Percentiles rank a stretch among this genome's conserved stretches.
Evolutionary conservation across 2,888 invertebrate species (phyloP).

Genomic region (Drosophila phalerata): DNA sequence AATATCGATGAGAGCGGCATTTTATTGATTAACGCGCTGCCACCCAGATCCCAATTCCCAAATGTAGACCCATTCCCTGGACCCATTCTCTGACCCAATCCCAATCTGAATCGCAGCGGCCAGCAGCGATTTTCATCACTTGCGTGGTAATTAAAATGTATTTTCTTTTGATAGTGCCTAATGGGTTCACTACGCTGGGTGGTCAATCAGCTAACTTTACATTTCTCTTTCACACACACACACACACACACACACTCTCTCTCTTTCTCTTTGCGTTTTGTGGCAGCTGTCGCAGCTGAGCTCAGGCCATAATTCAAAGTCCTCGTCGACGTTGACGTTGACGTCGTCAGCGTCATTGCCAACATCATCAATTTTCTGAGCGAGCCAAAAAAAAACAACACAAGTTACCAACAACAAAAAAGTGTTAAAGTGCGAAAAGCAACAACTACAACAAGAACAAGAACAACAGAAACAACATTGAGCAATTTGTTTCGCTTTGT

Average conservation of each 20-base stretch:
- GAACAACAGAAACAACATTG: slow-evolving; percentile 57
- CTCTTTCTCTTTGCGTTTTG: neutral
- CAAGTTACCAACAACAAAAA: slow-evolving; percentile 30
- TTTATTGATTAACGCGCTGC: slow-evolving; percentile 70
- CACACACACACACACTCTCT: neutral
- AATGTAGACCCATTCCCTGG: slow-evolving; percentile 1
- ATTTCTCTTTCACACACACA: neutral
- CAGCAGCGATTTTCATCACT: slow-evolving; percentile 70
- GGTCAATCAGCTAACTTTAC: slow-evolving; percentile 22
- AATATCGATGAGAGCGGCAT: slow-evolving; percentile 45
- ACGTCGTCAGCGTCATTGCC: slow-evolving; percentile 44
- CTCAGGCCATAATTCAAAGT: slow-evolving; percentile 67
- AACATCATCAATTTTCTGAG: slow-evolving; percentile 74
- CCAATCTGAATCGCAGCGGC: slow-evolving; percentile 21
- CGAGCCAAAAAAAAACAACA: slow-evolving; percentile 11
- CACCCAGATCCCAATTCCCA: slow-evolving; percentile 18
- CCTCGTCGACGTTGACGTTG: slow-evolving; percentile 38
- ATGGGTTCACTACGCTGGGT: slow-evolving; percentile 29
- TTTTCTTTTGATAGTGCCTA: slow-evolving; percentile 58
- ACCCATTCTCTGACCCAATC: neutral
- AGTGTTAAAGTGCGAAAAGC: slow-evolving; percentile 81
- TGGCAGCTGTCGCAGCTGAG: slow-evolving; percentile 70
- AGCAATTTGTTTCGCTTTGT: slow-evolving; percentile 81
- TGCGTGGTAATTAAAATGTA: slow-evolving; percentile 76
- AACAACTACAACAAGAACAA: slow-evolving; percentile 42